phyloP scores from a whole-genome alignment of 2,888 invertebrate genomes.

The Acanthococcus lagerstroemiae region DNA sequence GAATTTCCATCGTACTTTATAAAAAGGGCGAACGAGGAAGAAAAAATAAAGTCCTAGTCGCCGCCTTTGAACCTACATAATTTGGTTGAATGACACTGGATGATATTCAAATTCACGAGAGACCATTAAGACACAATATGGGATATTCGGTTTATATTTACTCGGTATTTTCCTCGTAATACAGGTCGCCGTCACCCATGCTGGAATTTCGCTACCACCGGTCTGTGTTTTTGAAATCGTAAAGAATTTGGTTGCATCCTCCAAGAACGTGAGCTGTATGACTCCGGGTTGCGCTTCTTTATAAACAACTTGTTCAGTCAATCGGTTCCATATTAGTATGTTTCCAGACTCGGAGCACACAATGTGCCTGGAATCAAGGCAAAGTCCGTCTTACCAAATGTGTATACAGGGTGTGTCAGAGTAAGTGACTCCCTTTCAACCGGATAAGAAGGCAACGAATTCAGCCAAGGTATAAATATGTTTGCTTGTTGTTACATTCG shows the following conservation, averaged over 20 bases:
- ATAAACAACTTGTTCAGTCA: constrained; percentile 53
- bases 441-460: too few species aligned
- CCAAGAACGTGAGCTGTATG: constrained; percentile 62
- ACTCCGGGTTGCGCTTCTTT: constrained; percentile 75
- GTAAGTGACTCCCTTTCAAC: too few species aligned
- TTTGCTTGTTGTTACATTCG: too few species aligned
- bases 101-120: not conserved
- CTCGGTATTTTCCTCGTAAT: constrained; percentile 64
- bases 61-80: not conserved
- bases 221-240: constrained; percentile 62
- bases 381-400: too few species aligned
- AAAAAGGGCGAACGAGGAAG: too few species aligned
- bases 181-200: constrained; percentile 55
- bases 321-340: constrained; percentile 76
- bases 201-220: constrained; percentile 52
- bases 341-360: constrained; percentile 87
- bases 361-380: constrained; percentile 52
- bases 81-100: not conserved
- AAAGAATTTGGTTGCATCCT: constrained; percentile 62
- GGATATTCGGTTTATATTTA: constrained; percentile 41
- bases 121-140: not conserved
- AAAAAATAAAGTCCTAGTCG: too few species aligned
- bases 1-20: too few species aligned
- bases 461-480: too few species aligned
- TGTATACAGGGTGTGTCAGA: too few species aligned